These are phyloP conservation scores for Liasis olivaceus DNA, from an alignment of 2,797 vertebrate species.

Conservation along the genomic window DNA sequence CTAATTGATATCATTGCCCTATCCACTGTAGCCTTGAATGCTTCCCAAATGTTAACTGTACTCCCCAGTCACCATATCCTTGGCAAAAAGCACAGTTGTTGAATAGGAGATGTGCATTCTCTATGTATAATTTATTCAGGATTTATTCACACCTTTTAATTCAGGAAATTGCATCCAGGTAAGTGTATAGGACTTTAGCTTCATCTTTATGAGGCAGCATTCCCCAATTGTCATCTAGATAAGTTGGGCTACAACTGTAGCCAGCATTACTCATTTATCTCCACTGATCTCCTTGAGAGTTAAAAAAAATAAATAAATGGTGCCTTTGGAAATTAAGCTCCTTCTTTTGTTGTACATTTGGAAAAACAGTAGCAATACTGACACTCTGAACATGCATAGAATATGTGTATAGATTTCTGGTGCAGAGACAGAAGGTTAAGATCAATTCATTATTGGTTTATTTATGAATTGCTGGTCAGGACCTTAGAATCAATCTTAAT, in stretches of 20 bases:
- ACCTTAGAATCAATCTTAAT: background rate
- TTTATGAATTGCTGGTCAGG: background rate
- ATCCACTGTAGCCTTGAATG: background rate
- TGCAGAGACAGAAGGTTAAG: background rate
- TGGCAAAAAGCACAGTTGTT: background rate
- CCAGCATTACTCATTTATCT: background rate
- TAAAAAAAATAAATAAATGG: background rate
- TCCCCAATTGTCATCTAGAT: background rate
- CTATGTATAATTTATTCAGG: background rate
- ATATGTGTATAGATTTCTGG: background rate
- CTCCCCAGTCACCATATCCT: background rate
- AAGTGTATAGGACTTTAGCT: background rate
- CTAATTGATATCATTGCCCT: background rate
- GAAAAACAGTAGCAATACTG: background rate
- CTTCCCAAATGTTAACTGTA: background rate
- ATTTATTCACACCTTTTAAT: background rate
- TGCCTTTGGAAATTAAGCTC: background rate
- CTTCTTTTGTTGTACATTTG: background rate
- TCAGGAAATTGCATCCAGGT: background rate
- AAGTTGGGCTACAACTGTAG: background rate
- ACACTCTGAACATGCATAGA: background rate
- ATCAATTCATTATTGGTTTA: background rate
- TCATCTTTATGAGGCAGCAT: background rate
- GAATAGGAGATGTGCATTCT: background rate
- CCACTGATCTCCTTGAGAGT: background rate